A percentile compares a stretch with the other conserved stretches of the same genome.
phyloP scores from a whole-genome alignment of 2,797 vertebrate genomes.

The Neoniphon sammara region DNA sequence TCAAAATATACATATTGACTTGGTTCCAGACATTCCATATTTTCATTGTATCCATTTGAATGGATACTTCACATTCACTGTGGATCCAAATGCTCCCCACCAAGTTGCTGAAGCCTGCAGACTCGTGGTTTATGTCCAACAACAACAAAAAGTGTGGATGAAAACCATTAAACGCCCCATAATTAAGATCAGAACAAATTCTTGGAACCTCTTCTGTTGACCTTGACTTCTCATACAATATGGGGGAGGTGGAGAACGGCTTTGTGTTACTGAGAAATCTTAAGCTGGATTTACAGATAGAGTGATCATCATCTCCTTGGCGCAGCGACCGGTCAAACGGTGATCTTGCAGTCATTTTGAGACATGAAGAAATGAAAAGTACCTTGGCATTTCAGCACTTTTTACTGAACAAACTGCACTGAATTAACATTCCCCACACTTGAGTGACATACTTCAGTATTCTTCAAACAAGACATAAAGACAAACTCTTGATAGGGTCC shows the following conservation, averaged over 20 bases:
- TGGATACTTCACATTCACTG: constrained; percentile 2
- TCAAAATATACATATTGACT: neutral
- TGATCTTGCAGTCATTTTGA: neutral
- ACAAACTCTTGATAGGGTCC: too few species aligned
- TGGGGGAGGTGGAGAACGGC: neutral
- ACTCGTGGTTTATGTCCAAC: constrained; percentile 49
- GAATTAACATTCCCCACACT: too few species aligned
- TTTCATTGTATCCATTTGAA: neutral
- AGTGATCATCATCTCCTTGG: neutral
- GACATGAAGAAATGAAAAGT: neutral
- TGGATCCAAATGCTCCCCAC: constrained; percentile 15
- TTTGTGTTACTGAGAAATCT: constrained; percentile 41
- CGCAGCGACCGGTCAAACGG: neutral
- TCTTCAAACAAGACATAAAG: too few species aligned
- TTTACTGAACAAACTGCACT: too few species aligned
- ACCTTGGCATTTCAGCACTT: too few species aligned
- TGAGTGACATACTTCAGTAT: too few species aligned
- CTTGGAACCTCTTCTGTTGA: constrained; percentile 53
- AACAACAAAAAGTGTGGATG: constrained; percentile 59
- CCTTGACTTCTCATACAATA: constrained; percentile 43
- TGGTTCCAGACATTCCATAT: constrained; percentile 1
- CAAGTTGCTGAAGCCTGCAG: constrained; percentile 44
- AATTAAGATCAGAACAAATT: constrained; percentile 69
- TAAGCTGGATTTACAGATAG: constrained; percentile 31
- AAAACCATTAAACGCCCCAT: constrained; percentile 49